phyloP scores from a whole-genome alignment of 1,140 invertebrate species.

The Lerema accius region DNA sequence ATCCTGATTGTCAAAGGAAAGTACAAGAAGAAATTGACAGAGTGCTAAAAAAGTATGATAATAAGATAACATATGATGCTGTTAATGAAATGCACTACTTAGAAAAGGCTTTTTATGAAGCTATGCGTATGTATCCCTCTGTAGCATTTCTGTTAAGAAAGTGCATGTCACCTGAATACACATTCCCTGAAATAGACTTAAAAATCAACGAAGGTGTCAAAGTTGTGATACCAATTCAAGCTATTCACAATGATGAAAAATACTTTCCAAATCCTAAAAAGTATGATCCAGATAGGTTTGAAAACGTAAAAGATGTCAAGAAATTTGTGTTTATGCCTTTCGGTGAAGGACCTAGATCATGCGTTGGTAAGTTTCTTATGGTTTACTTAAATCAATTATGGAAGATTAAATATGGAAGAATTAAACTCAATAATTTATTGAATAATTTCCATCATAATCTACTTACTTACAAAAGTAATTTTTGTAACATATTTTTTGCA shows the following conservation, averaged over 20 bases:
- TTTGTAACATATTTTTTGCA: no score
- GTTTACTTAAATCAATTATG: no score
- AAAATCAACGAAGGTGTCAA: constrained; percentile 40
- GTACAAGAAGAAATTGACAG: constrained; percentile 43
- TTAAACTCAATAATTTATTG: no score
- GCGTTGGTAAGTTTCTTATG: constrained; percentile 59
- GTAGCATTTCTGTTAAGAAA: constrained; percentile 40
- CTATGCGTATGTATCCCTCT: constrained; percentile 41
- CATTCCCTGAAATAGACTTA: constrained; percentile 40
- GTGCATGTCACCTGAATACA: constrained; percentile 37
- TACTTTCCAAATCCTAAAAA: constrained; percentile 45
- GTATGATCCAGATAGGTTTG: constrained; percentile 61
- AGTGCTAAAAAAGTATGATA: constrained; percentile 42
- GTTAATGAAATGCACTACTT: constrained; percentile 42
- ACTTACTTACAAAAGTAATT: no score
- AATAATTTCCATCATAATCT: no score
- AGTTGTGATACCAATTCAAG: constrained; percentile 40
- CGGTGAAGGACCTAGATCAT: constrained; percentile 60
- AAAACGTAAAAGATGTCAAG: constrained; percentile 44
- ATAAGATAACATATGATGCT: constrained; percentile 45
- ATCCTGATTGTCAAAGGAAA: constrained; percentile 37
- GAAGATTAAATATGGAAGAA: no score
- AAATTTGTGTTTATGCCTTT: constrained; percentile 58
- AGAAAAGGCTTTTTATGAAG: constrained; percentile 44
- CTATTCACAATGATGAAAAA: constrained; percentile 40